Evolutionary conservation across 2,797 vertebrate species (phyloP), one percentile per base, ranked within the genome.

Genomic region (Gobio occitaniae): DNA sequence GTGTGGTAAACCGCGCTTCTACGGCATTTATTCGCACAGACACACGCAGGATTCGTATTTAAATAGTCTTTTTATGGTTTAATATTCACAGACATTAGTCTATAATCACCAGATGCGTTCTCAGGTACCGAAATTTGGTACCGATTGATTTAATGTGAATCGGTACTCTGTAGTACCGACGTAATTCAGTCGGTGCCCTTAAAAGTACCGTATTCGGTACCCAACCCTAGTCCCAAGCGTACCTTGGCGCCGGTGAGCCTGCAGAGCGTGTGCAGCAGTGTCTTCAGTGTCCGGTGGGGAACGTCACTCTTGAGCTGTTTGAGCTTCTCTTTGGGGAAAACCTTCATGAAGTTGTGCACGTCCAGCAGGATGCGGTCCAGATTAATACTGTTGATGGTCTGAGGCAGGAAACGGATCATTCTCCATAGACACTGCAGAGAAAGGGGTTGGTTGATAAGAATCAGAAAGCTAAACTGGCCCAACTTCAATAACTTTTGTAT

Each of bases 291-390:
- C 90, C 98, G 94, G 92, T 99, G 97, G 2, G 98, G 97, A 75
- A 99, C 95, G 32, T 99, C 98, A 21, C 96, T 98, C 93, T 99
- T 99, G 29, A 97, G 96, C 77, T 98, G 97, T 90, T 99, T 99
- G 41, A 99, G 94, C 87, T 99, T 99, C 90, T 99, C 98, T 94
- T 97, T 99, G 83, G 98, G 98, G 88, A 99, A 98, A 85, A 98
- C 96, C 89, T 97, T 98, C 98, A 99, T 98, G 91, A 99, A 98
- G 91, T 97, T 97, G 91, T 99, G 98, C 70, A 99, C 96, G 36
- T 99, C 98, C 87, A 99, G 92, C 7, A 99, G 92, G 91, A 99
- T 97, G 47, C 98, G 95, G 90, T 99, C 98, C 90, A 99, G 93
- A 89, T 99, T 99, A 90, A 99, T 96, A 91, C 88, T 97, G 89